These are phyloP conservation scores for Heliothis subflexa DNA, from an alignment of 1,140 invertebrate species.

Conservation along the genomic window DNA sequence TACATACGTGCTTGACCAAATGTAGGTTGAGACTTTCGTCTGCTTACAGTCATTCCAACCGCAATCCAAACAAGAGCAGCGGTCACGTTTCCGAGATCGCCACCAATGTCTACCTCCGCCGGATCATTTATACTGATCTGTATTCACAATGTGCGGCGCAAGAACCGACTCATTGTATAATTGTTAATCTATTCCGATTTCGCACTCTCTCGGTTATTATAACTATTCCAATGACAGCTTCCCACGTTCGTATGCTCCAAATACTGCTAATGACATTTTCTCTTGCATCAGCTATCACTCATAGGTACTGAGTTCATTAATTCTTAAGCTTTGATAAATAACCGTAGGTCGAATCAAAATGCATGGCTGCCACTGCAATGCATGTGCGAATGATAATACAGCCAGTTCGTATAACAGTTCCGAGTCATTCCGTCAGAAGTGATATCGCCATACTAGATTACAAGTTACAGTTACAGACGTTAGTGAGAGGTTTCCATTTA, in stretches of 20 bases:
- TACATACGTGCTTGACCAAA: slow-evolving; percentile 70
- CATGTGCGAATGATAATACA: slow-evolving; percentile 45
- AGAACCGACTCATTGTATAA: slow-evolving; percentile 63
- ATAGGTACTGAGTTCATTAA: slow-evolving; percentile 23
- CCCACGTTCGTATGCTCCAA: slow-evolving; percentile 79
- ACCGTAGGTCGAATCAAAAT: slow-evolving; percentile 44
- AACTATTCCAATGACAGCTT: slow-evolving; percentile 69
- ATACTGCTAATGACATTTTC: slow-evolving; percentile 70
- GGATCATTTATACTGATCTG: slow-evolving; percentile 62
- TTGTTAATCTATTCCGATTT: slow-evolving; percentile 64
- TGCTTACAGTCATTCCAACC: slow-evolving; percentile 71
- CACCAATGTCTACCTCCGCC: slow-evolving; percentile 61
- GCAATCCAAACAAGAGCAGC: slow-evolving; percentile 78
- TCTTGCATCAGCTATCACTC: slow-evolving; percentile 36
- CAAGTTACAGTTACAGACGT: slow-evolving; percentile 60
- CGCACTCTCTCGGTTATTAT: slow-evolving; percentile 64
- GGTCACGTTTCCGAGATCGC: slow-evolving; percentile 75
- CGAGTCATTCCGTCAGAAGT: slow-evolving; percentile 56
- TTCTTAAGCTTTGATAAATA: slow-evolving; percentile 33
- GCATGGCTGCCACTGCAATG: slow-evolving; percentile 18
- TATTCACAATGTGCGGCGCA: slow-evolving; percentile 68
- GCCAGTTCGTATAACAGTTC: slow-evolving; percentile 51
- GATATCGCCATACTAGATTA: slow-evolving; percentile 54
- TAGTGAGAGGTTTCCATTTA: slow-evolving; percentile 68
- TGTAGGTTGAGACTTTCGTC: slow-evolving; percentile 82